These are phyloP conservation scores for Aplidium turbinatum DNA, from an alignment of 23 tunicate genomes.

Conservation along the genomic window DNA sequence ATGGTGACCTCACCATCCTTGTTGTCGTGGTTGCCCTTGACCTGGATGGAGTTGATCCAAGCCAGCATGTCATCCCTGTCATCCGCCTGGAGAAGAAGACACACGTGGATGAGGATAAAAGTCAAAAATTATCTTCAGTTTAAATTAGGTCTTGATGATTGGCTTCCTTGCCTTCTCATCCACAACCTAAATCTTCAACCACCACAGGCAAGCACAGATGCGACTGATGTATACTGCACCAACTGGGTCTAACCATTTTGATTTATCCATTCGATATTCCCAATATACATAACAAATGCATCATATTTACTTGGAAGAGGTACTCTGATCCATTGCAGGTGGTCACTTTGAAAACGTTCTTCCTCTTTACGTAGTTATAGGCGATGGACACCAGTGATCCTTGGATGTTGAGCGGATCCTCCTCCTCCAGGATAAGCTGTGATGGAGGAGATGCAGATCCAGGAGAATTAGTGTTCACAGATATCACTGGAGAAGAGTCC, in stretches of 20 bases:
- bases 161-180: too few relatives aligned
- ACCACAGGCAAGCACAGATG: too few relatives aligned
- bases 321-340: conserved; percentile 89
- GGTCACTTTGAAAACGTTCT: conserved; percentile 75
- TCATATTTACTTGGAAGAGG: conserved; percentile 82
- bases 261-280: too few relatives aligned
- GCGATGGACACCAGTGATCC: conserved; percentile 81
- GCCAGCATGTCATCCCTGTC: conserved; percentile 84
- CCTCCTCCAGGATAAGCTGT: conserved; percentile 58
- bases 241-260: too few relatives aligned
- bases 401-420: conserved; percentile 58
- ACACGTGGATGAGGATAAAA: conserved; percentile 81
- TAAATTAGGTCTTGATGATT: too few relatives aligned
- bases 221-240: too few relatives aligned
- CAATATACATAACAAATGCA: too few relatives aligned
- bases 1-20: conserved; percentile 64
- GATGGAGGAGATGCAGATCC: conserved; percentile 38
- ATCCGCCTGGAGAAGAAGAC: conserved; percentile 55
- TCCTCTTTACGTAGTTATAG: conserved; percentile 75
- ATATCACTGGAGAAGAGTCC: too few relatives aligned
- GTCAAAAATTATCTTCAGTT: too few relatives aligned
- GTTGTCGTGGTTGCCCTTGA: conserved; percentile 37
- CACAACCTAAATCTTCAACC: too few relatives aligned
- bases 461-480: too few relatives aligned
- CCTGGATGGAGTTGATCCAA: conserved; percentile 86